A percentile compares a stretch with the other conserved stretches of the same genome.
These are phyloP conservation scores for Quadroppia sp. DNA, from an alignment of 2,888 invertebrate species.

Conservation along the genomic window DNA sequence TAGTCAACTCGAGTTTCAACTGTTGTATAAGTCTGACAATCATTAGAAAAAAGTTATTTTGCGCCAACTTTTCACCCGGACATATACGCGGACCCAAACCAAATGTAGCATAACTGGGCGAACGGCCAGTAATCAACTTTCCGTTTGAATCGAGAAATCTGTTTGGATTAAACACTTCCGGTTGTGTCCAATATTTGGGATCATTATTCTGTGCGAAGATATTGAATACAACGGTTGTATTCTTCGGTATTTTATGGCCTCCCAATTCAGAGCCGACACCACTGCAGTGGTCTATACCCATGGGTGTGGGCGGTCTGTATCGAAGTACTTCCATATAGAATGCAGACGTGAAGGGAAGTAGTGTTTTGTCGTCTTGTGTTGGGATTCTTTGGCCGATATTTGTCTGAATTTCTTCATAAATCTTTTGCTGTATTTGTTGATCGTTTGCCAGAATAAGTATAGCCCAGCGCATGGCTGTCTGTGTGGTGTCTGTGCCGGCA, in stretches of 20 bases:
- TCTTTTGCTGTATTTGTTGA: not conserved
- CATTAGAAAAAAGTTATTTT: constrained; percentile 11
- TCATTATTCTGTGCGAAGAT: not conserved
- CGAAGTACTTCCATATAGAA: not conserved
- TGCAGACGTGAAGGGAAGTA: not conserved
- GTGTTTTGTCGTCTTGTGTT: not conserved
- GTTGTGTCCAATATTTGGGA: constrained; percentile 6
- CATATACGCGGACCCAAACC: not conserved
- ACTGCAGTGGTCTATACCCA: not conserved
- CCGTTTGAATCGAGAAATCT: not conserved
- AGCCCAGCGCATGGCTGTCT: constrained; percentile 33
- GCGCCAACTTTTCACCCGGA: constrained; percentile 12
- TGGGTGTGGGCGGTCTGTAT: constrained; percentile 3
- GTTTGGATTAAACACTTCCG: not conserved
- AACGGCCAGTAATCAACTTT: not conserved
- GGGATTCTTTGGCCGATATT: not conserved
- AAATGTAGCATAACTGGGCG: not conserved
- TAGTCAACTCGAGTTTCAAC: not conserved
- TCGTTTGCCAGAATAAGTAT: not conserved
- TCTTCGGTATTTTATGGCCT: constrained; percentile 5
- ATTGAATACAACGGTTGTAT: not conserved
- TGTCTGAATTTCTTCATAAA: not conserved
- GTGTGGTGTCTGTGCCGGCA: constrained; percentile 37
- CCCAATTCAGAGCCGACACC: not conserved
- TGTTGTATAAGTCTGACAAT: not conserved